These are phyloP conservation scores for Leptocoma aspasia DNA, from an alignment of 2,113 vertebrate species.

Conservation along the genomic window DNA sequence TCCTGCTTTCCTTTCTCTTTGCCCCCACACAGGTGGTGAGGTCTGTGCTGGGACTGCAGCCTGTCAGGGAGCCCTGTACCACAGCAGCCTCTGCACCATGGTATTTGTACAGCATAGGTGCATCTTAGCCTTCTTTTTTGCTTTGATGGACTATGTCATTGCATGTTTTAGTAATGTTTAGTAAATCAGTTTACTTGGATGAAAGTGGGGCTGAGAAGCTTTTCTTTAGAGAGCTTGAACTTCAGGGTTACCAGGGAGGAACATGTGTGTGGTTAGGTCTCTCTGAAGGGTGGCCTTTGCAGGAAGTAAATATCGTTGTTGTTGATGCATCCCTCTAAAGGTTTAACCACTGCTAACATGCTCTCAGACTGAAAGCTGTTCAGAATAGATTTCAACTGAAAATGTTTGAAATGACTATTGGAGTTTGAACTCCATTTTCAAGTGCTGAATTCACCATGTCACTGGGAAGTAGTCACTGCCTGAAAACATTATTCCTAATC, in stretches of 20 bases:
- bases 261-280: neutral
- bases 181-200: neutral
- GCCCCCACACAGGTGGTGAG: accelerated
- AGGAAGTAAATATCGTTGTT: neutral
- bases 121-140: neutral
- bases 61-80: accelerated
- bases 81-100: accelerated
- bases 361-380: neutral
- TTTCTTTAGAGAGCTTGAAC: neutral
- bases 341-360: neutral
- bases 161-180: neutral
- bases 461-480: neutral
- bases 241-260: neutral
- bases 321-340: neutral
- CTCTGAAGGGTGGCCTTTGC: neutral
- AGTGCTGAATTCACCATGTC: neutral
- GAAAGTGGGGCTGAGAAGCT: neutral
- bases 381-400: neutral
- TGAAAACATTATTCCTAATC: neutral
- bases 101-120: neutral
- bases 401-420: neutral
- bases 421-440: neutral
- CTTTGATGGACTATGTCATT: neutral
- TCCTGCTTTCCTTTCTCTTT: neutral
- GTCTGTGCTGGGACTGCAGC: neutral